Evolutionary conservation across 2,888 invertebrate species (phyloP).

Genomic region (Strigamia crassipes): DNA sequence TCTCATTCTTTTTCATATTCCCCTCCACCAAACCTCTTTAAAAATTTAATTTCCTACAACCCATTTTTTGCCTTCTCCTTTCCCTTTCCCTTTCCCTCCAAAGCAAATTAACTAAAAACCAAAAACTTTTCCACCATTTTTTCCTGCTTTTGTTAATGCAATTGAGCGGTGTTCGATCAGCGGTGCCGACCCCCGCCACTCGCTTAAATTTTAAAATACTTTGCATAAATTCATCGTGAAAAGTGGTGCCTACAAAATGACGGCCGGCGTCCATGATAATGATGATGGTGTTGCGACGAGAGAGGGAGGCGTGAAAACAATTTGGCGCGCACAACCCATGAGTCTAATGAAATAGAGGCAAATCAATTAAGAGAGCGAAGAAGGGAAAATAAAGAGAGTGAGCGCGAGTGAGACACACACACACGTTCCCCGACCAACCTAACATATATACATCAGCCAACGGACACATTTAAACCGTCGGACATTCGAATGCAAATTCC

Average conservation of each 20-base stretch:
- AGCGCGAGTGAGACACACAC: background rate
- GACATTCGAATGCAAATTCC: constrained; percentile 19
- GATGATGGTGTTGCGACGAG: constrained; percentile 12
- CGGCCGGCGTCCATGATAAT: background rate
- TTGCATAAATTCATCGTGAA: constrained; percentile 23
- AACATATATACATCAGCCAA: background rate
- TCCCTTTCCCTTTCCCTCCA: background rate
- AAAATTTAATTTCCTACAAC: constrained; percentile 20
- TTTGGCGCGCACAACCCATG: constrained; percentile 18
- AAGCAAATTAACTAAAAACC: constrained; percentile 27
- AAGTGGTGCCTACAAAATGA: constrained; percentile 13
- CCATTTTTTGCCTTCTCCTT: background rate
- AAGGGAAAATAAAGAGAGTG: background rate
- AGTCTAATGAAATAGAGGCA: constrained; percentile 37
- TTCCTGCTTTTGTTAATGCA: background rate
- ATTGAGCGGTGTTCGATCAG: background rate
- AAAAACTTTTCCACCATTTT: constrained; percentile 33
- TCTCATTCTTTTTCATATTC: constrained; percentile 23
- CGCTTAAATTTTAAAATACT: constrained; percentile 19
- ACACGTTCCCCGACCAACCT: too few relatives aligned
- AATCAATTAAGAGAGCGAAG: background rate
- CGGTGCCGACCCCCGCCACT: background rate
- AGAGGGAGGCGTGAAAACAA: constrained; percentile 28
- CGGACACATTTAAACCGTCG: constrained; percentile 5
- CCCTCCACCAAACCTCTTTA: background rate